Evolutionary conservation across 2,888 invertebrate species (phyloP), one percentile per base, ranked within the genome.

Genomic region (Tortricodes alternella): DNA sequence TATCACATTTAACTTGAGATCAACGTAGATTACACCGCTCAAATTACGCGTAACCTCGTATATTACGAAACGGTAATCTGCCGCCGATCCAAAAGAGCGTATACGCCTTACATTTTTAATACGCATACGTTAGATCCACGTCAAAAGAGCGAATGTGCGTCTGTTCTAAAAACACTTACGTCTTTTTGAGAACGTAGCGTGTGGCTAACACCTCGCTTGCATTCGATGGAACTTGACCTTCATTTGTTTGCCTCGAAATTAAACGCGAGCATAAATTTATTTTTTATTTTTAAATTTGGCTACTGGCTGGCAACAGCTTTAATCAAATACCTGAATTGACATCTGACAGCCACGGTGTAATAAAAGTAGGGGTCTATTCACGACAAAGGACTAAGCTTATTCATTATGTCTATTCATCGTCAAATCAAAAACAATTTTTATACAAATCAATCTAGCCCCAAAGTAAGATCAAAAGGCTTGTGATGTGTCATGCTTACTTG

Each of bases 1-100:
- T 55, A 55, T 55, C 53, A 39, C 21, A 34, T 24, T 24, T 29
- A 49, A 35, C 27, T 41, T 11, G 48, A 55, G 55, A 48, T 55
- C 48, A 29, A 18, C 32, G 24, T 15, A 55, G 55, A 55, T 55
- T 49, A 48, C n/a, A 21, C 8, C 19, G 24, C 18, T 32, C 48
- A 29, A 49, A 55, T 49, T 55, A 43, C 35, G 15, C 16, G 9
- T 51, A 53, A 46, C 53, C 53, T 53, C 32, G 53, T 3, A 7
- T 21, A 13, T 53, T 34, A 48, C n/a, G 18, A 48, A 35, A 35
- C 18, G 7, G 3, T 4, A n/a, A 8, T 13, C 11, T 21, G 11
- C 11, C 43, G 7, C 15, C 6, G 11, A 23, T 23, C 13, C 8
- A 21, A 46, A 34, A 46, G 32, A 15, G 8, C 34, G 4, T 19